Percentiles rank a stretch among this genome's conserved stretches.
Conservation (phyloP, 2,888 invertebrate genomes). For the Panopea generosa region DNA sequence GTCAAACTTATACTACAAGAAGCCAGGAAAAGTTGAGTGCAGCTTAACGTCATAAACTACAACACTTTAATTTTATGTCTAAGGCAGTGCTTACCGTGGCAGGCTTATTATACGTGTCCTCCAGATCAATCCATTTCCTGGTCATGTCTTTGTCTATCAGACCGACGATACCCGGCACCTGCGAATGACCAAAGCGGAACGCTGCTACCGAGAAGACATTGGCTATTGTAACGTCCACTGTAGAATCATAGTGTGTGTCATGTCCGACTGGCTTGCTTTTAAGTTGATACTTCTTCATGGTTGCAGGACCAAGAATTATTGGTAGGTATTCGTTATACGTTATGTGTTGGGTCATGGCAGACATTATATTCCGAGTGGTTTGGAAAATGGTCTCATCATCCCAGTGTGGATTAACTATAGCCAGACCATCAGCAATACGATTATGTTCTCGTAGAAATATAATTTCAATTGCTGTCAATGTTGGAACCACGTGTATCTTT, state of each 20-base stretch:
- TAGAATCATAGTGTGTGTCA: slow-evolving; percentile 93
- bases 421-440: slow-evolving; percentile 88
- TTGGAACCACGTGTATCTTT: slow-evolving; percentile 94
- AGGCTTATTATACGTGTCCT: slow-evolving; percentile 14
- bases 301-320: slow-evolving; percentile 82
- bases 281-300: slow-evolving; percentile 74
- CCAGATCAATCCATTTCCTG: neutral
- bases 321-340: slow-evolving; percentile 88
- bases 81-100: no score
- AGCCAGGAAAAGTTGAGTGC: no score
- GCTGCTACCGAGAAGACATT: slow-evolving; percentile 99
- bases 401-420: slow-evolving; percentile 91
- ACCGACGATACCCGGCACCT: slow-evolving; percentile 1
- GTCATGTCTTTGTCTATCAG: neutral
- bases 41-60: no score
- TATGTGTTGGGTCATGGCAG: slow-evolving; percentile 89
- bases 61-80: no score
- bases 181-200: slow-evolving; percentile 95
- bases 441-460: slow-evolving; percentile 96
- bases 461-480: slow-evolving; percentile 94
- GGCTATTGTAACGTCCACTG: slow-evolving; percentile 89
- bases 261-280: slow-evolving; percentile 90
- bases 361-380: slow-evolving; percentile 89
- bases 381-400: slow-evolving; percentile 88
- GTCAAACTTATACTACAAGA: no score